These are phyloP conservation scores for Sminthopsis crassicaudata DNA, from an alignment of 2,113 vertebrate genomes.

Conservation along the genomic window DNA sequence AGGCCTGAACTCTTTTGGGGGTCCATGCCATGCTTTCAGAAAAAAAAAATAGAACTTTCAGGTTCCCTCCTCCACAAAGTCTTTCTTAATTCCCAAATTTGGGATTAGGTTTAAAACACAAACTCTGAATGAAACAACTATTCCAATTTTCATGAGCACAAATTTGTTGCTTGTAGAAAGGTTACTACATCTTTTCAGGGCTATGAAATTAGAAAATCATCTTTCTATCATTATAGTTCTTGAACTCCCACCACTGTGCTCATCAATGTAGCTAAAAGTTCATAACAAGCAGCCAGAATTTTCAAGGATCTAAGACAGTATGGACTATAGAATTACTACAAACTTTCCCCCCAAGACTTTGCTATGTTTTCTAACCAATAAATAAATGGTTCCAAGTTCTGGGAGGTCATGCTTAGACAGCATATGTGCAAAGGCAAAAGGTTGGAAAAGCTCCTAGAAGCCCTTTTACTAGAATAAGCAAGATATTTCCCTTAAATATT, in stretches of 20 bases:
- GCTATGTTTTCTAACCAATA: neutral
- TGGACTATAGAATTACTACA: neutral
- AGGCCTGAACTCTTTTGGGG: neutral
- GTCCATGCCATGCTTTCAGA: neutral
- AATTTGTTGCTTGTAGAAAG: neutral
- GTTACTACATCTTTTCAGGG: too few relatives aligned
- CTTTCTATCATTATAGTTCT: neutral
- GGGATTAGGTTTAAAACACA: neutral
- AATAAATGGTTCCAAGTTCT: neutral
- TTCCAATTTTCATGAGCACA: neutral
- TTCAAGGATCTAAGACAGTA: neutral
- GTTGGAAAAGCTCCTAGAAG: neutral
- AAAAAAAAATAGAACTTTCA: neutral
- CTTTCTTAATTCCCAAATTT: neutral
- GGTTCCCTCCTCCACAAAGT: neutral
- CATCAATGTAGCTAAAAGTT: neutral
- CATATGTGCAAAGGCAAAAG: neutral
- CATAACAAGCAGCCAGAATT: neutral
- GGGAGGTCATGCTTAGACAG: neutral
- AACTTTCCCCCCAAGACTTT: neutral
- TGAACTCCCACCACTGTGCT: neutral
- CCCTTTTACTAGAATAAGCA: neutral
- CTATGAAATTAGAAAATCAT: neutral
- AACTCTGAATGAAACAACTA: neutral
- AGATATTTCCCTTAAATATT: neutral